Evolutionary conservation across 2,113 vertebrate genomes (phyloP).

Genomic region (Podilymbus podiceps): DNA sequence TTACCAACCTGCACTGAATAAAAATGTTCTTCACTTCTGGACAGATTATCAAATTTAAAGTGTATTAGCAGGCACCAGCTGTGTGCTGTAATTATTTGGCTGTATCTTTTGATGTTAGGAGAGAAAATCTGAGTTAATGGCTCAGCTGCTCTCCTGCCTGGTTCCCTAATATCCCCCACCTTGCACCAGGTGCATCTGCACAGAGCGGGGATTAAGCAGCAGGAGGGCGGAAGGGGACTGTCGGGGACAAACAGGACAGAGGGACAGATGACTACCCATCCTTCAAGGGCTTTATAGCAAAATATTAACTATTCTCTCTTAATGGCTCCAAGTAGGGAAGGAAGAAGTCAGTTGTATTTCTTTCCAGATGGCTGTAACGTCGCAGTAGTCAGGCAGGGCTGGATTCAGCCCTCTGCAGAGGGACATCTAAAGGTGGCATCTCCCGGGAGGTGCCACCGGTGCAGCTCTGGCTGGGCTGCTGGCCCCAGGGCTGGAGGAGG

Average conservation of each 20-base stretch:
- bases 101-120: constrained; percentile 6
- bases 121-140: constrained; percentile 46
- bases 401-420: not conserved
- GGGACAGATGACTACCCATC: not conserved
- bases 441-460: not conserved
- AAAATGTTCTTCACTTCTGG: constrained; percentile 43
- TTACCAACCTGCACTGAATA: not conserved
- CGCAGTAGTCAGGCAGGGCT: not conserved
- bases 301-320: not conserved
- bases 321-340: not conserved
- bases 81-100: constrained; percentile 66
- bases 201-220: not conserved
- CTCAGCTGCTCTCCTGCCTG: constrained; percentile 32
- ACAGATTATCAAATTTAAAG: constrained; percentile 62
- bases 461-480: not conserved
- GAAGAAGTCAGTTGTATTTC: not conserved
- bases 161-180: not conserved
- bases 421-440: not conserved
- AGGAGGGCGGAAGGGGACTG: not conserved
- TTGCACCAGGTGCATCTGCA: constrained; percentile 26
- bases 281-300: not conserved
- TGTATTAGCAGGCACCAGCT: constrained; percentile 60
- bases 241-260: not conserved
- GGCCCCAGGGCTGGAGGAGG: not conserved
- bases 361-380: not conserved